Evolutionary conservation across 2,113 vertebrate species (phyloP), one percentile per base, ranked within the genome.

Genomic region (Pterocles gutturalis): DNA sequence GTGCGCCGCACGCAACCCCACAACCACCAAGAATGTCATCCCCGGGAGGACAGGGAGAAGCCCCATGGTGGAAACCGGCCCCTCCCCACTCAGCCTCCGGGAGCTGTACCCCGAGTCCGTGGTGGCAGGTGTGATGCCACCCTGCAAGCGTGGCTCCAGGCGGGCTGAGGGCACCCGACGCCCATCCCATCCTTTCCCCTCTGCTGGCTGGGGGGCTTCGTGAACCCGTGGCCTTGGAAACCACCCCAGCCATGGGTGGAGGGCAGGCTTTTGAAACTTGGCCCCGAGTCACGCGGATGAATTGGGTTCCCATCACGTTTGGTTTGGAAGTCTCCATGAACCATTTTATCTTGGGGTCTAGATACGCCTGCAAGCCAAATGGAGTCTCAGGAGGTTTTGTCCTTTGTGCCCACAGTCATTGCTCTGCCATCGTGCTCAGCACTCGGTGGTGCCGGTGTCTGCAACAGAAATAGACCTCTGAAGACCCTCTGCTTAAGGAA

Each of bases 231-330:
- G 36, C 65, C 55, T 64, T 31, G 84, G 49, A 72, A 83, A 31
- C 24, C 38, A 10, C 57, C 3, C 58, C 10, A 24, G 2, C 4
- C 2, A 25, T 70, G 67, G 49, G 48, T 7, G 4, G 11, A 78
- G 70, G 49, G 36, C 51, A 36, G 21, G 17, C 3, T 0, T 4
- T 73, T 4, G 2, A 22, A 76, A 69, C 17, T 48, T 11, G 8
- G 33, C 19, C 53, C 24, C 0, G 0, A 22, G 48, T 38, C 46
- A 45, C 1, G 11, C 2, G 2, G 33, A n/a, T 66, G 28, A 58
- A 7, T n/a, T 89, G 2, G 3, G 38, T 51, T 87, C 51, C 57
- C 36, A 9, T 10, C 9, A 21, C 1, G 0, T 46, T 86, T 62
- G 54, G 9, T 45, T 67, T 60, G 67, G 76, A 92, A 71, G 29